Base-by-base conservation (phyloP, 2,888 invertebrate genomes). In the Pollenia angustigena region DNA sequence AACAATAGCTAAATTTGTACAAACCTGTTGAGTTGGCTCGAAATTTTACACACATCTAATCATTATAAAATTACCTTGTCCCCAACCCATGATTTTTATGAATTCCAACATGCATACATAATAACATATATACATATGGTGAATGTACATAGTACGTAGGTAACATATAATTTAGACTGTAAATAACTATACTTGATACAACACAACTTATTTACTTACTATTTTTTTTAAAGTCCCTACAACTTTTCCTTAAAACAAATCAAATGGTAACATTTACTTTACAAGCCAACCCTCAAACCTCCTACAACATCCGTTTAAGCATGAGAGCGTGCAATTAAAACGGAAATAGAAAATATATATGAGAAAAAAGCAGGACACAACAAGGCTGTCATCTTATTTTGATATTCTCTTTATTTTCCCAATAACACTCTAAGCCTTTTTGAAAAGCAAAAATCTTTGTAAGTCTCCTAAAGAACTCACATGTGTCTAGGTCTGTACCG, bases 241-340 rank as follows among this genome's bases (percentile, higher is more conserved):
- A 42, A 54, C 9, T 71, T n/a, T 14, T 23, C 60, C 64, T 32
- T 50, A 66, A 66, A 72, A 76, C 50, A 72, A 82, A 81, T 79
- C 74, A 71, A 80, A 82, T 52, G 23, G 42, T 72, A 72, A 46
- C 16, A 54, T 46, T 68, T 64, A 56, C 68, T 32, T 16, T 18
- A 12, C 16, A 14, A 12, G 8, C 42, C 0, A 42, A 14, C 16
- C 40, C 18, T 8, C 18, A 16, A 60, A 48, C 54, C 44, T 60
- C 11, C 7, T 18, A 48, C 16, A 46, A 48, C 14, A 32, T n/a
- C 48, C 8, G 71, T 11, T 32, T 16, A 4, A 18, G 32, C 11
- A 78, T 23, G 48, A 48, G 64, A 68, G 74, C 69, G 56, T 74
- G 82, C 74, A 82, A 82, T 82, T 82, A 85, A 85, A 85, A 74